These are phyloP conservation scores for Aphelenchoides avenae DNA, from an alignment of 1,140 invertebrate species.

Conservation along the genomic window DNA sequence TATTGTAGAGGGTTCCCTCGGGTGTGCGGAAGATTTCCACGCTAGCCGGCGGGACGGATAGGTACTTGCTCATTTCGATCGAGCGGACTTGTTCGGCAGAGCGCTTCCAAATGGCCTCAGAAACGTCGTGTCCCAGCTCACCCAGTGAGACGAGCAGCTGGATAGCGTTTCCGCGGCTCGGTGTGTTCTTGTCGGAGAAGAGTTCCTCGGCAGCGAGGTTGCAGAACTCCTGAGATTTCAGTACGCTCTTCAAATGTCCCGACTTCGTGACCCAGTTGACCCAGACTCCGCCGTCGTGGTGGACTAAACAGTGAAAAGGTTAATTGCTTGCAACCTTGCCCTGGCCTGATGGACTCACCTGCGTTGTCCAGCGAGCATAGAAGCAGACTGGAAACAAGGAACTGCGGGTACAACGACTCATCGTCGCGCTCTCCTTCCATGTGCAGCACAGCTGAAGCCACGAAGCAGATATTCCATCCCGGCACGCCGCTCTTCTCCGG, in stretches of 20 bases:
- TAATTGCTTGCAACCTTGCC: not conserved
- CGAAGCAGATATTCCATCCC: not conserved
- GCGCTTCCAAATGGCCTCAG: slow-evolving; percentile 37
- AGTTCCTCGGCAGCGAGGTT: slow-evolving; percentile 3
- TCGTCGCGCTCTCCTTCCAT: not conserved
- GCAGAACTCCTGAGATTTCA: slow-evolving; percentile 11
- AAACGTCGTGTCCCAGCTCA: slow-evolving; percentile 7
- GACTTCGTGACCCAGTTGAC: slow-evolving; percentile 9
- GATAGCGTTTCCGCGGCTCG: slow-evolving; percentile 9
- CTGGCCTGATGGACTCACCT: not conserved
- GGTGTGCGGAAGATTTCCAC: slow-evolving; percentile 82
- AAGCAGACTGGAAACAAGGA: not conserved
- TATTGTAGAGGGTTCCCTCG: slow-evolving; percentile 84
- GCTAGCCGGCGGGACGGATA: slow-evolving; percentile 66
- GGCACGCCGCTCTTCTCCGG: too few species aligned
- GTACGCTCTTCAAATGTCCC: slow-evolving; percentile 1
- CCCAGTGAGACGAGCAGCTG: slow-evolving; percentile 14
- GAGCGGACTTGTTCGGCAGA: slow-evolving; percentile 12
- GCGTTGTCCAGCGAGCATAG: slow-evolving; percentile 1
- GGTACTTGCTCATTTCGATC: slow-evolving; percentile 33
- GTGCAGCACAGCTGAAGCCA: slow-evolving; percentile 4
- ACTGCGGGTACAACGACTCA: not conserved
- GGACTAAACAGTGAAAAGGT: slow-evolving; percentile 7
- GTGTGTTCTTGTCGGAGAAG: not conserved
- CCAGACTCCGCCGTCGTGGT: slow-evolving; percentile 14